Evolutionary conservation across 2,888 invertebrate species (phyloP), one percentile per base, ranked within the genome.

Genomic region (Dasypogon diadema): DNA sequence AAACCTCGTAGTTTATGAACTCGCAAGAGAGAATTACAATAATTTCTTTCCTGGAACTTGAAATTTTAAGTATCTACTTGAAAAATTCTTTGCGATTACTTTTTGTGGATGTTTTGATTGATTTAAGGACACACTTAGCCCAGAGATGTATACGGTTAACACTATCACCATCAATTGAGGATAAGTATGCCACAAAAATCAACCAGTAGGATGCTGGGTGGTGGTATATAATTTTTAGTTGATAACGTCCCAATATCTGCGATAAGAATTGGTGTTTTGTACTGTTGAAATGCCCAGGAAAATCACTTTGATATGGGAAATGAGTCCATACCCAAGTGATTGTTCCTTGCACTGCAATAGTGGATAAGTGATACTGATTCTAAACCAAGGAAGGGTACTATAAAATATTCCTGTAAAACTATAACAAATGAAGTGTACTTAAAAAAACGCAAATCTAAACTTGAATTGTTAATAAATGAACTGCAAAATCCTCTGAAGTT

Each of bases 61-160:
- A n/a, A n/a, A n/a, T n/a, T n/a, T n/a, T n/a, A n/a, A n/a, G n/a
- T n/a, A n/a, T n/a, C n/a, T n/a, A n/a, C n/a, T n/a, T n/a, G n/a
- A n/a, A n/a, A n/a, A n/a, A 30, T 10, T 6, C 34, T 10, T 30
- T 5, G 4, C 30, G 5, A 30, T 30, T 6, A 12, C 2, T 12
- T 2, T n/a, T 42, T 6, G 42, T 3, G 3, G 12, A 12, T 6
- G 3, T 42, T 42, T 42, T 42, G 42, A 42, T 3, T 12, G 12
- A 37, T 60, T 34, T 60, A 37, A 34, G 37, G 60, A 60, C 60
- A 60, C 60, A 60, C 60, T 60, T 34, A 34, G 60, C 60, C 60
- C 60, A 60, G 60, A 60, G 60, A 60, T 42, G 37, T 60, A 30
- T 30, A 37, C 37, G 14, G n/a, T 58, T 58, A 30, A n/a, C 0